Conservation (phyloP, 2,888 invertebrate species). For the Xestia rhomboidea region DNA sequence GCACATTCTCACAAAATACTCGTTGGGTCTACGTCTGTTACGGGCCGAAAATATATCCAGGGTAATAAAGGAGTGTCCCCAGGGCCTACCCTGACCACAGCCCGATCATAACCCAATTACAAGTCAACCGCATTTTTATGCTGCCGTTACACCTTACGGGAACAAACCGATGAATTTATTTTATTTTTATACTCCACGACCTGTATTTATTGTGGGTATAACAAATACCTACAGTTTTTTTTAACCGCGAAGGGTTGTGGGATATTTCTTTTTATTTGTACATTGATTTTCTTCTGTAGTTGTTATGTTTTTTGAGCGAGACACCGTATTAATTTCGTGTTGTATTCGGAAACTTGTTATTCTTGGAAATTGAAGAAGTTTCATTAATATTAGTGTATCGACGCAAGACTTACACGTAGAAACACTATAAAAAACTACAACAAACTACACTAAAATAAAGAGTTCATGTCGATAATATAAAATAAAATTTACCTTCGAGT, state of each 20-base stretch:
- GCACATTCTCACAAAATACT: conserved; percentile 66
- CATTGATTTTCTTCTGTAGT: conserved; percentile 44
- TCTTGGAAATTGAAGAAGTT: background rate
- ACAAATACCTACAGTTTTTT: conserved; percentile 55
- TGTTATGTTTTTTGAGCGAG: conserved; percentile 20
- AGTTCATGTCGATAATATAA: background rate
- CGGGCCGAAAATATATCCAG: conserved; percentile 71
- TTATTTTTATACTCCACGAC: conserved; percentile 66
- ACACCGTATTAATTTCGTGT: background rate
- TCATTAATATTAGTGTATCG: background rate
- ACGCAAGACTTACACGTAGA: background rate
- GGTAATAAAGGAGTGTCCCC: conserved; percentile 76
- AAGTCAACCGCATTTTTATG: conserved; percentile 81
- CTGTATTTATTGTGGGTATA: conserved; percentile 64
- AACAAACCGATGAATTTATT: conserved; percentile 72
- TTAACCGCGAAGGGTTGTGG: conserved; percentile 26
- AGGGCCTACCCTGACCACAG: conserved; percentile 68
- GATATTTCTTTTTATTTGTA: conserved; percentile 34
- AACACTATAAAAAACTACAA: background rate
- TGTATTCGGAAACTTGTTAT: background rate
- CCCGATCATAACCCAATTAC: conserved; percentile 84
- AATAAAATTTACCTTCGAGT: background rate
- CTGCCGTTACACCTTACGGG: conserved; percentile 71
- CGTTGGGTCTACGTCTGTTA: conserved; percentile 65
- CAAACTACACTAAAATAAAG: background rate